phyloP scores from a whole-genome alignment of 1,140 invertebrate genomes.

The Drosophila takahashii region DNA sequence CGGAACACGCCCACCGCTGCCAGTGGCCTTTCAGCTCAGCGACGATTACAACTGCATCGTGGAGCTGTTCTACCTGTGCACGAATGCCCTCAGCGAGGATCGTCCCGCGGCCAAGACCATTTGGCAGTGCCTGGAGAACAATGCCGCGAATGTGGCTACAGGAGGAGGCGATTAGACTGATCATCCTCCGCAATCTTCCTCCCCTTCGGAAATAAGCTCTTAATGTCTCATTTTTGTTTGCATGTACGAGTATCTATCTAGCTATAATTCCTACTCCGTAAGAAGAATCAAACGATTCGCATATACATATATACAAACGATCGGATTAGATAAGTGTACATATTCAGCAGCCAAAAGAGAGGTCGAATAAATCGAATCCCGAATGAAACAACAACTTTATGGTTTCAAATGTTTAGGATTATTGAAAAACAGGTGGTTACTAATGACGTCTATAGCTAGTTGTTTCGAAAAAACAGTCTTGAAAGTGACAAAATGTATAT shows the following conservation, averaged over 20 bases:
- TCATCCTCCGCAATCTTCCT: not conserved
- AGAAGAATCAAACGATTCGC: not conserved
- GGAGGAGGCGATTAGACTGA: constrained; percentile 29
- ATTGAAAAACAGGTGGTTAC: not conserved
- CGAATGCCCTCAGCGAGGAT: constrained; percentile 86
- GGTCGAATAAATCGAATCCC: not conserved
- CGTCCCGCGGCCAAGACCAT: constrained; percentile 87
- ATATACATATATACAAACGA: not conserved
- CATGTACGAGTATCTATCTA: not conserved
- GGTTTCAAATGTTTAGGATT: not conserved
- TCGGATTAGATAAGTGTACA: constrained; percentile 9
- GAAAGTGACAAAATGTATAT: not conserved
- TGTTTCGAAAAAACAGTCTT: not conserved
- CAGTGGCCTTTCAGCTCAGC: constrained; percentile 87
- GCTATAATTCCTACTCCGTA: constrained; percentile 2
- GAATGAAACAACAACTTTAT: not conserved
- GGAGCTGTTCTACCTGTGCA: constrained; percentile 90
- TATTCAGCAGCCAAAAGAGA: constrained; percentile 10
- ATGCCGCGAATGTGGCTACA: constrained; percentile 36
- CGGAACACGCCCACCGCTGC: constrained; percentile 89
- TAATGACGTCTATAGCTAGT: not conserved
- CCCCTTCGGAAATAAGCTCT: not conserved
- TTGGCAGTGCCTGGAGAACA: constrained; percentile 66
- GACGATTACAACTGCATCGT: constrained; percentile 88
- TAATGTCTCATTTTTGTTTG: constrained; percentile 2